These are phyloP conservation scores for Formica exsecta DNA, from an alignment of 1,140 invertebrate species.

Conservation along the genomic window DNA sequence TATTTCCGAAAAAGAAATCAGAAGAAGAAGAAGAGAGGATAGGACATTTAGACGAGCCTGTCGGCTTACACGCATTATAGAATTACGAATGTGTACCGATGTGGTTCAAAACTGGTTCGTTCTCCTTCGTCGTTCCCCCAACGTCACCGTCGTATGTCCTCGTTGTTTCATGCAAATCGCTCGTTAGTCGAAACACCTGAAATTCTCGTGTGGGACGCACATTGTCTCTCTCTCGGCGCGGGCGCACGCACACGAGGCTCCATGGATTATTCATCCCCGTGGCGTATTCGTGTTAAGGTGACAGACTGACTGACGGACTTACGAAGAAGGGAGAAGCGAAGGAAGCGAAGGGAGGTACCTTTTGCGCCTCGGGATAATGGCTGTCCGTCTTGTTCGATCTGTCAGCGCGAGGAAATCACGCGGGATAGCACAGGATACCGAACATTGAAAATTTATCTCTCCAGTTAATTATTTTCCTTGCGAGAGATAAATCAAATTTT, in stretches of 20 bases:
- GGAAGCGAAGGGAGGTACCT: slow-evolving; percentile 26
- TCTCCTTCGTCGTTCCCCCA: slow-evolving; percentile 12
- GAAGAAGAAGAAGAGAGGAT: slow-evolving; percentile 32
- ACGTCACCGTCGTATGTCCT: slow-evolving; percentile 31
- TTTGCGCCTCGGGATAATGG: slow-evolving; percentile 55
- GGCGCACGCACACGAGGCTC: slow-evolving; percentile 56
- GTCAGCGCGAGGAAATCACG: slow-evolving; percentile 39
- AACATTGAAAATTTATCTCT: slow-evolving; percentile 35
- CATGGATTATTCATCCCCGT: slow-evolving; percentile 80
- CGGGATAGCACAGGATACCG: slow-evolving; percentile 21
- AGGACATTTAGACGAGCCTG: slow-evolving; percentile 8
- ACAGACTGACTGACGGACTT: slow-evolving; percentile 67
- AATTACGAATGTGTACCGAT: slow-evolving; percentile 67
- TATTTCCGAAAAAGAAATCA: slow-evolving; percentile 54
- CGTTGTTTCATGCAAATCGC: slow-evolving; percentile 79
- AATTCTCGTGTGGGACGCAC: slow-evolving; percentile 76
- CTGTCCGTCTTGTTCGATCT: slow-evolving; percentile 49
- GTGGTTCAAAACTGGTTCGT: slow-evolving; percentile 72
- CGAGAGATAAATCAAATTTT: slow-evolving; percentile 25
- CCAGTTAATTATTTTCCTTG: slow-evolving; percentile 35
- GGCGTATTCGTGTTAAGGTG: slow-evolving; percentile 69
- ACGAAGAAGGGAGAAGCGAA: slow-evolving; percentile 39
- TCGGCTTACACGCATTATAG: slow-evolving; percentile 68
- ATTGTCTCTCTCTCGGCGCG: slow-evolving; percentile 57
- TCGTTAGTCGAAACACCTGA: slow-evolving; percentile 79